Evolutionary conservation across 2,888 invertebrate species (phyloP).

Genomic region (Platyscelio sp.): DNA sequence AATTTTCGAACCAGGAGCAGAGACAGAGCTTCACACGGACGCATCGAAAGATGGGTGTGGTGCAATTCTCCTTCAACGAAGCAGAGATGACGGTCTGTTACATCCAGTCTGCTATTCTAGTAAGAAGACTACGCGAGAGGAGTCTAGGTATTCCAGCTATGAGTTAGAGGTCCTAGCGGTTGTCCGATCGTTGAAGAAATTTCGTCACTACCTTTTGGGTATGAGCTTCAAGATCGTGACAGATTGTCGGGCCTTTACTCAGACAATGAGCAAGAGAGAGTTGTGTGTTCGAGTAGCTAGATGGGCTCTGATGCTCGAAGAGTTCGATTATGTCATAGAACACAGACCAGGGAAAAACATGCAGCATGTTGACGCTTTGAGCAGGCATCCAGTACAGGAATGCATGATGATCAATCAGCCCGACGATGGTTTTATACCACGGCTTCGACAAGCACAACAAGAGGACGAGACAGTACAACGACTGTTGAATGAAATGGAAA

Average conservation of each 20-base stretch:
- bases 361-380: neutral
- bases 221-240: neutral
- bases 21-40: neutral
- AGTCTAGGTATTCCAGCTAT: slow-evolving; percentile 72
- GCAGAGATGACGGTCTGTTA: neutral
- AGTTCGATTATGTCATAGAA: neutral
- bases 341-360: neutral
- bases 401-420: slow-evolving; percentile 39
- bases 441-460: slow-evolving; percentile 38
- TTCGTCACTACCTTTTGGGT: slow-evolving; percentile 69
- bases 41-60: neutral
- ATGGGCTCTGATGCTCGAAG: neutral
- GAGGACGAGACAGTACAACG: slow-evolving; percentile 30
- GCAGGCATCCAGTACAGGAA: slow-evolving; percentile 25
- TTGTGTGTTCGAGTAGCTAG: neutral
- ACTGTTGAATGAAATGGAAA: slow-evolving; percentile 29
- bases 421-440: slow-evolving; percentile 44
- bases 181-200: slow-evolving; percentile 68
- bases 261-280: neutral
- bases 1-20: neutral
- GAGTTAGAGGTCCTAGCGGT: slow-evolving; percentile 74
- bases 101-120: neutral
- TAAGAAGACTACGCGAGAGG: slow-evolving; percentile 62
- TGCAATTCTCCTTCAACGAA: neutral
- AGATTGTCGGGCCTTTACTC: neutral